Conservation (phyloP, 2,797 vertebrate species). For the Gymnothorax reevesii region DNA sequence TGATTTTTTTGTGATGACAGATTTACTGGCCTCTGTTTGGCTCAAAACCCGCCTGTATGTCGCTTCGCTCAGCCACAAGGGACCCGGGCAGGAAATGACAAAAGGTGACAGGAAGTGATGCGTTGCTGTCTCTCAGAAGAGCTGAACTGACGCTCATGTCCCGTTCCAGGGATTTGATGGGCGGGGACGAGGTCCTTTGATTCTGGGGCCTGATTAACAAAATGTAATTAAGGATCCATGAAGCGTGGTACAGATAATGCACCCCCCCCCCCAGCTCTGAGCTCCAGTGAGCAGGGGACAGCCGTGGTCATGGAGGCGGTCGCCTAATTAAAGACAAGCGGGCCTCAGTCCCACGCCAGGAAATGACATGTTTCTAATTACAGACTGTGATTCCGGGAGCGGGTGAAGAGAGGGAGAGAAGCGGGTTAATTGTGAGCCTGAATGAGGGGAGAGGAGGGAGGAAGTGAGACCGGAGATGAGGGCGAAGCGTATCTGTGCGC, state of each 20-base stretch:
- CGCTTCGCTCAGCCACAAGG: slow-evolving; percentile 34
- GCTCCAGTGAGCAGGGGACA: slow-evolving; percentile 29
- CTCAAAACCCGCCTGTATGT: slow-evolving; percentile 46
- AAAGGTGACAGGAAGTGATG: slow-evolving; percentile 24
- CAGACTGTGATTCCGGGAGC: slow-evolving; percentile 65
- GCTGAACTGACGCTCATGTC: background rate
- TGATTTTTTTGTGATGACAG: background rate
- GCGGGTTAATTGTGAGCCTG: slow-evolving; percentile 62
- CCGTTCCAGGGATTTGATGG: background rate
- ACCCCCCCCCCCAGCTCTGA: background rate
- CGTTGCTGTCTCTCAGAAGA: background rate
- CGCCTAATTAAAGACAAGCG: slow-evolving; percentile 69
- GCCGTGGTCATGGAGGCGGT: slow-evolving; percentile 59
- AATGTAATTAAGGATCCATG: background rate
- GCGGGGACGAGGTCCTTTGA: background rate
- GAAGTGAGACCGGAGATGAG: slow-evolving; percentile 44
- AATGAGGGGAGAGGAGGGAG: slow-evolving; percentile 44
- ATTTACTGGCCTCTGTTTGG: background rate
- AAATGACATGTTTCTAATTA: slow-evolving; percentile 75
- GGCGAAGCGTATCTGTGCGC: background rate
- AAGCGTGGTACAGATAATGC: background rate
- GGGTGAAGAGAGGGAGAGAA: slow-evolving; percentile 45
- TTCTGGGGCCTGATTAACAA: background rate
- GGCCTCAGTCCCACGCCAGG: slow-evolving; percentile 65
- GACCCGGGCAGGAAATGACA: slow-evolving; percentile 24